These are phyloP conservation scores for Drosophila melanogaster DNA, from an alignment of 1,140 invertebrate genomes.

Conservation along the genomic window DNA sequence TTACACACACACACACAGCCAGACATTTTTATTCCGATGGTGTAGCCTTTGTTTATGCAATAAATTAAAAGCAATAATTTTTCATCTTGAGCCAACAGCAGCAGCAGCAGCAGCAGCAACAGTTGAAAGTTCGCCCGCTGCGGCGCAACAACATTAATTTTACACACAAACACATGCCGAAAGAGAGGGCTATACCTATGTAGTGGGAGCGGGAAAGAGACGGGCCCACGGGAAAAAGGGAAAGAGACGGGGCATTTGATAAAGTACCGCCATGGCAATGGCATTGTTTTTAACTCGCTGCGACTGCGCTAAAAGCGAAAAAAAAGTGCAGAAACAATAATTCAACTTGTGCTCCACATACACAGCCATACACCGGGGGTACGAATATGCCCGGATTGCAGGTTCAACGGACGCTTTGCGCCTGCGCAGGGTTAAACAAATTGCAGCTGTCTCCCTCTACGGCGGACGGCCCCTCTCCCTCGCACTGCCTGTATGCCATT, in stretches of 20 bases:
- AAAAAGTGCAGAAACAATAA: conserved; percentile 78
- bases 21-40: conserved; percentile 49
- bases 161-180: conserved; percentile 54
- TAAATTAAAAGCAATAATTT: conserved; percentile 85
- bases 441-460: conserved; percentile 49
- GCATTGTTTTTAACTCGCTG: conserved; percentile 81
- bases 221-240: neutral
- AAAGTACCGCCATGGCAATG: conserved; percentile 73
- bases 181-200: conserved; percentile 6
- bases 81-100: conserved; percentile 77
- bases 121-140: conserved; percentile 84
- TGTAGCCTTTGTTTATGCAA: conserved; percentile 80
- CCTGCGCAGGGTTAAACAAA: conserved; percentile 77
- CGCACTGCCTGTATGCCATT: conserved; percentile 66
- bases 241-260: conserved; percentile 50
- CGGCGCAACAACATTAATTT: conserved; percentile 80
- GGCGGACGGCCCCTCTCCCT: conserved; percentile 8
- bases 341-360: conserved; percentile 77
- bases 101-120: conserved; percentile 64
- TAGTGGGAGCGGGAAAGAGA: neutral
- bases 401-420: conserved; percentile 81
- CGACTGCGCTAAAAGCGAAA: conserved; percentile 67
- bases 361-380: neutral
- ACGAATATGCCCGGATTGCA: conserved; percentile 33
- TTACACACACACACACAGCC: conserved; percentile 22